These are phyloP conservation scores for Halichondria panicea DNA, from an alignment of 37 sponge, comb jelly and placozoan species.

Conservation along the genomic window DNA sequence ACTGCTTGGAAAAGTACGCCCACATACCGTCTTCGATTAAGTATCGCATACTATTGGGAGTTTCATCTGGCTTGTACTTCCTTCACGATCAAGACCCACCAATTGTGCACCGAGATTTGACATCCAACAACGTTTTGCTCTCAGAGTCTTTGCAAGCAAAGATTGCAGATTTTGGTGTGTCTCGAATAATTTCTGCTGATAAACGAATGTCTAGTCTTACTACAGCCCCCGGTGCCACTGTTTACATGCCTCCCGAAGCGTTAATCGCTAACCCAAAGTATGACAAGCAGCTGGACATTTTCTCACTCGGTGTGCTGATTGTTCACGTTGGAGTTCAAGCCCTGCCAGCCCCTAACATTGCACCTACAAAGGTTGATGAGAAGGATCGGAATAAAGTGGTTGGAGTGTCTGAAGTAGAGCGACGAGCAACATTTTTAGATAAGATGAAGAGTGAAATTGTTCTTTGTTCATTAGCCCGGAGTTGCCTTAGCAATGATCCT, in stretches of 20 bases:
- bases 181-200: constrained; percentile 1
- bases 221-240: constrained; percentile 14
- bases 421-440: background rate
- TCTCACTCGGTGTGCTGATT: constrained; percentile 41
- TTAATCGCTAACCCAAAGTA: background rate
- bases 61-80: constrained; percentile 14
- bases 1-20: constrained; percentile 13
- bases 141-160: constrained; percentile 32
- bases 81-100: constrained; percentile 33
- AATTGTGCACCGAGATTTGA: constrained; percentile 44
- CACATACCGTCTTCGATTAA: constrained; percentile 5
- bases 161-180: constrained; percentile 47
- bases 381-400: background rate
- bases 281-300: constrained; percentile 23
- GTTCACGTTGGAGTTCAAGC: constrained; percentile 7
- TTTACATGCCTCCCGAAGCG: constrained; percentile 46
- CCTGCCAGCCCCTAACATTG: constrained; percentile 9
- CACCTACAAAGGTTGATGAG: background rate
- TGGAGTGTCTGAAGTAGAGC: constrained; percentile 17
- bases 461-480: background rate
- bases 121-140: constrained; percentile 47
- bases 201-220: background rate
- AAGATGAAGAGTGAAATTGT: background rate
- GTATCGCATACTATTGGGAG: constrained; percentile 27
- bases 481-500: constrained; percentile 25